phyloP scores from a whole-genome alignment of 2,888 invertebrate species.

The Gymnocheta viridis region DNA sequence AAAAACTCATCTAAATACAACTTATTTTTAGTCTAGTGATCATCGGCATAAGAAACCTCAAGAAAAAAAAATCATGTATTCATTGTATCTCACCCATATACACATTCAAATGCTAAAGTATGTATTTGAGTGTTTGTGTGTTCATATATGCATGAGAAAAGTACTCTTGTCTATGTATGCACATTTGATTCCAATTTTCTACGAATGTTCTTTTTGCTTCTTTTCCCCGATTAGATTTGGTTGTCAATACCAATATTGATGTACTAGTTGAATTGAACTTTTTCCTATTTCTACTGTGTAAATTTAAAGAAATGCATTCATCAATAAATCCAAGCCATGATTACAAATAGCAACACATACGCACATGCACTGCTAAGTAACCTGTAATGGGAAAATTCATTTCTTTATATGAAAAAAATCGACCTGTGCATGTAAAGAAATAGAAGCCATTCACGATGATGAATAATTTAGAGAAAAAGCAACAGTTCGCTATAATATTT shows the following conservation, averaged over 20 bases:
- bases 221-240: slow-evolving; percentile 60
- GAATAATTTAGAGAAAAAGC: slow-evolving; percentile 36
- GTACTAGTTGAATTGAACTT: slow-evolving; percentile 50
- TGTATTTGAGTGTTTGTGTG: background rate
- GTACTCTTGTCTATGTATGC: background rate
- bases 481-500: slow-evolving; percentile 47
- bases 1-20: slow-evolving; percentile 8
- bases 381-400: background rate
- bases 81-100: slow-evolving; percentile 15
- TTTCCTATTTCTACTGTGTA: slow-evolving; percentile 29
- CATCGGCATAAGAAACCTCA: slow-evolving; percentile 38
- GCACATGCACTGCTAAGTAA: background rate
- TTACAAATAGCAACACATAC: background rate
- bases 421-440: slow-evolving; percentile 8
- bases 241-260: slow-evolving; percentile 64
- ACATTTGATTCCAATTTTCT: slow-evolving; percentile 21
- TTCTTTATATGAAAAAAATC: slow-evolving; percentile 18
- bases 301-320: slow-evolving; percentile 52
- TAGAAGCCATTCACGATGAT: background rate
- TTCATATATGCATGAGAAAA: background rate
- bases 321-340: slow-evolving; percentile 32
- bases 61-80: slow-evolving; percentile 37
- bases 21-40: slow-evolving; percentile 40
- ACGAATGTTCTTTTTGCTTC: background rate
- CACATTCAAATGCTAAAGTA: background rate